Percentiles rank a stretch among this genome's conserved stretches.
These are phyloP conservation scores for Galeopterus variegatus DNA, from an alignment of 2,113 vertebrate genomes.

Conservation along the genomic window DNA sequence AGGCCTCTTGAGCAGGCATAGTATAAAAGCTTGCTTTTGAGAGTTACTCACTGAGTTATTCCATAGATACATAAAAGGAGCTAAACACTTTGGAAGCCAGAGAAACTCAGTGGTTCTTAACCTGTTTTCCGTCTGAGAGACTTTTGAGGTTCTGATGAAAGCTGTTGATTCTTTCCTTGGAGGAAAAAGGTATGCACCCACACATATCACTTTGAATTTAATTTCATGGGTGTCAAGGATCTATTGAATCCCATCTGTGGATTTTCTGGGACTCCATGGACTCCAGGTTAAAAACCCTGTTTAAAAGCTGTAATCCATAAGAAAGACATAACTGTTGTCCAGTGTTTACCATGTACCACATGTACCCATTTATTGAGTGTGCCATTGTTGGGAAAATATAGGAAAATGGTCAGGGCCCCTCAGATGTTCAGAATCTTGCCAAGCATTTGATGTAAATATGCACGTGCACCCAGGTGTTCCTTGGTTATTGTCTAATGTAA, in stretches of 20 bases:
- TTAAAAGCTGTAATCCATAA: constrained; percentile 26
- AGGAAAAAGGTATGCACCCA: background rate
- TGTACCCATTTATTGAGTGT: background rate
- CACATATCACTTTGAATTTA: background rate
- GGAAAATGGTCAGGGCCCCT: too few species aligned
- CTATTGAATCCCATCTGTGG: background rate
- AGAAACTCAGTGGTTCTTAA: background rate
- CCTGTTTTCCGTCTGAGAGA: constrained; percentile 11
- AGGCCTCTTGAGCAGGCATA: background rate
- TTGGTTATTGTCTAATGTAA: too few species aligned
- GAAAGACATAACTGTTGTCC: background rate
- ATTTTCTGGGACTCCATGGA: background rate
- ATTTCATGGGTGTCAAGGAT: background rate
- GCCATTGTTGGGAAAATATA: too few species aligned
- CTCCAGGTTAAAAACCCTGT: background rate
- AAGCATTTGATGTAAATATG: too few species aligned
- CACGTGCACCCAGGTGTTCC: too few species aligned
- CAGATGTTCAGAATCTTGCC: too few species aligned
- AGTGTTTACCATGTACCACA: background rate
- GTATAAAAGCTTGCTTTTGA: background rate
- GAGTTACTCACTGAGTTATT: background rate
- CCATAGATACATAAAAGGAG: background rate
- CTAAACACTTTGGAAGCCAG: constrained; percentile 31
- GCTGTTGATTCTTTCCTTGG: background rate
- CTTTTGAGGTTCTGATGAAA: constrained; percentile 15